Evolutionary conservation across 2,888 invertebrate genomes (phyloP).

Genomic region (Apodemia zela): DNA sequence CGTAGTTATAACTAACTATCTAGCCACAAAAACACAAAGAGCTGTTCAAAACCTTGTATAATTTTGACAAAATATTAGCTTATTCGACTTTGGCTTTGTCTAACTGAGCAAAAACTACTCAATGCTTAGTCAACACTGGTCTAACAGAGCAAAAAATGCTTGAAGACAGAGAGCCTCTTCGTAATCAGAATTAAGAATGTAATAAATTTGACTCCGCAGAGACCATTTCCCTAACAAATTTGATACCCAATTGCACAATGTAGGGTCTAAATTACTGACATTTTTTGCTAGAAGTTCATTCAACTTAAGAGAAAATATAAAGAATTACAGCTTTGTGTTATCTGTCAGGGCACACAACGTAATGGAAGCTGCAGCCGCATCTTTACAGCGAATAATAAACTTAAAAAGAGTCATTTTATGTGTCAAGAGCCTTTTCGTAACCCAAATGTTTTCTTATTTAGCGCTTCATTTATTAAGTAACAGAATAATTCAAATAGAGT

Average conservation of each 20-base stretch:
- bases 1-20: too few relatives aligned
- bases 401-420: not conserved
- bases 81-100: not conserved
- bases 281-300: not conserved
- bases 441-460: not conserved
- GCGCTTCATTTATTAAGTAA: not conserved
- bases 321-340: not conserved
- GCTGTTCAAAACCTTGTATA: too few relatives aligned
- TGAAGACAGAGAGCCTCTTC: not conserved
- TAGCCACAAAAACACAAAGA: too few relatives aligned
- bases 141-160: not conserved
- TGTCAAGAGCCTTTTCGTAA: not conserved
- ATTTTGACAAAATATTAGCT: not conserved
- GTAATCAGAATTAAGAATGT: not conserved
- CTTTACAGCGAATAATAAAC: not conserved
- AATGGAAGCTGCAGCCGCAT: not conserved
- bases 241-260: not conserved
- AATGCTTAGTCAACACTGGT: not conserved
- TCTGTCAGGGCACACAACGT: not conserved
- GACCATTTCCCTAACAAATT: not conserved
- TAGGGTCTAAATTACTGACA: conserved; percentile 1
- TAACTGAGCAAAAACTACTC: not conserved
- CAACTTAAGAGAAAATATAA: not conserved
- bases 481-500: not conserved
- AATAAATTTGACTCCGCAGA: not conserved